phyloP scores from a whole-genome alignment of 2,113 vertebrate genomes.

The rabbit (Oryctolagus cuniculus) region mOryCun1.1 NC_091432.1:179506001-179506500 shows the following conservation, averaged over 20 bases:
- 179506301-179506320: background rate
- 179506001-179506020: constrained; percentile 42
- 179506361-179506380: background rate
- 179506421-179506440: constrained; percentile 2
- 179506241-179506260: background rate
- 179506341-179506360: background rate
- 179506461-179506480: constrained; percentile 7
- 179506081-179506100: background rate
- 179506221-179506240: background rate
- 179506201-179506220: background rate
- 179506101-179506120: background rate
- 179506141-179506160: background rate
- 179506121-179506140: background rate
- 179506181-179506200: background rate
- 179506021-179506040: background rate
- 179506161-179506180: background rate
- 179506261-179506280: background rate
- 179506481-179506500: background rate
- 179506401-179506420: constrained; percentile 10
- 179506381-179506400: background rate
- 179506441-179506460: constrained; percentile 30
- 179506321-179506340: background rate
- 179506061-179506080: background rate
- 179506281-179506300: background rate
- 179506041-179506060: background rate